Evolutionary conservation across 2,888 invertebrate species (phyloP).

Genomic region (Pteria penguin): DNA sequence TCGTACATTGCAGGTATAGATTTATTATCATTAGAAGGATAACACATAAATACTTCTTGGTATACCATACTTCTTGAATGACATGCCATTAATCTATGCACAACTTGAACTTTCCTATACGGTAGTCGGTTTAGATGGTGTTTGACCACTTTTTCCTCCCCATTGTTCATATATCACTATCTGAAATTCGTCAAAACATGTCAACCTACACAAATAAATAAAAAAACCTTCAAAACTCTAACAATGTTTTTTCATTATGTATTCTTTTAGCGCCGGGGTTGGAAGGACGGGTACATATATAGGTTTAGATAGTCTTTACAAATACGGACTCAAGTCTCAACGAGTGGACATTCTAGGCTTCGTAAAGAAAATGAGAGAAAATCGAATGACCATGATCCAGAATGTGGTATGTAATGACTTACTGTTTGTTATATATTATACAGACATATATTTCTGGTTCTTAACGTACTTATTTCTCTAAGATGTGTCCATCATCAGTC

Average conservation of each 20-base stretch:
- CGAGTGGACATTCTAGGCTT: constrained; percentile 55
- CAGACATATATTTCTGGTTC: not conserved
- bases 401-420: constrained; percentile 50
- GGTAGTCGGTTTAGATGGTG: too few species aligned
- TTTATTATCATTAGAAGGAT: not conserved
- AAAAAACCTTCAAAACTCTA: too few species aligned
- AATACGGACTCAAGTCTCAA: constrained; percentile 50
- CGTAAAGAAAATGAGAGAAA: constrained; percentile 57
- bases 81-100: too few species aligned
- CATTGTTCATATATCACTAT: too few species aligned
- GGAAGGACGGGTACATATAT: constrained; percentile 63
- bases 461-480: too few species aligned
- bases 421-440: not conserved
- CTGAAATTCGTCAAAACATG: too few species aligned
- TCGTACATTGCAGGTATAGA: constrained; percentile 62
- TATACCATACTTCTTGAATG: not conserved
- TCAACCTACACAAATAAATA: too few species aligned
- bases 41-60: not conserved
- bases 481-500: too few species aligned
- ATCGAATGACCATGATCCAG: constrained; percentile 64
- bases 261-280: constrained; percentile 60
- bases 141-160: too few species aligned
- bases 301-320: constrained; percentile 54
- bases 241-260: too few species aligned
- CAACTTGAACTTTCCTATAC: too few species aligned